Percentiles rank a stretch among this genome's conserved stretches.
Evolutionary conservation across 2,888 invertebrate species (phyloP).

Genomic region (Lasioglossum pauxillum): DNA sequence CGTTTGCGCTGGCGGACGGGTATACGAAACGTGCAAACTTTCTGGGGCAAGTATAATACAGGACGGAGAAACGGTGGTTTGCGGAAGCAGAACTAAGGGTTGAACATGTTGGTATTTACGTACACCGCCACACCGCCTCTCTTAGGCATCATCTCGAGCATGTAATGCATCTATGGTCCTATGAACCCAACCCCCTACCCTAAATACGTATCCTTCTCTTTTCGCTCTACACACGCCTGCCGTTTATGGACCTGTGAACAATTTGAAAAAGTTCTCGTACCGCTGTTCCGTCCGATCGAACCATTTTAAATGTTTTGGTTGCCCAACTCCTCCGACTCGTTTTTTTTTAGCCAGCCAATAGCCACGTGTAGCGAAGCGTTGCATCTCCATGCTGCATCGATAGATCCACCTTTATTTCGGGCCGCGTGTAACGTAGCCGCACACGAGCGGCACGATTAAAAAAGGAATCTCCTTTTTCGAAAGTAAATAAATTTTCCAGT

Average conservation of each 20-base stretch:
- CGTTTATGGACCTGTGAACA: conserved; percentile 60
- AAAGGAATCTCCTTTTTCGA: neutral
- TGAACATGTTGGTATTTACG: conserved; percentile 45
- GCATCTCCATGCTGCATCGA: neutral
- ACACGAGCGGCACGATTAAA: neutral
- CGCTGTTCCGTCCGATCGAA: conserved; percentile 52
- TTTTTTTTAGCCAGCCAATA: conserved; percentile 5
- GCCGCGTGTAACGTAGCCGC: no score
- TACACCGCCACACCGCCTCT: conserved; percentile 52
- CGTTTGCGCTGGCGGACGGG: neutral
- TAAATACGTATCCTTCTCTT: conserved; percentile 43
- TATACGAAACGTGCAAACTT: conserved; percentile 28
- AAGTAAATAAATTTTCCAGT: neutral
- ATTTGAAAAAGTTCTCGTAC: conserved; percentile 57
- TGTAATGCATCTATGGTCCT: conserved; percentile 71
- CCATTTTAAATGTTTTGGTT: conserved; percentile 65
- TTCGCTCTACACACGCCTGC: conserved; percentile 34
- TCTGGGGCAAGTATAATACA: conserved; percentile 25
- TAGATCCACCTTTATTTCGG: neutral
- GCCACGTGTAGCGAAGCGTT: conserved; percentile 24
- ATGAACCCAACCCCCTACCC: conserved; percentile 43
- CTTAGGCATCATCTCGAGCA: conserved; percentile 72
- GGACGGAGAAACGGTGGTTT: conserved; percentile 40
- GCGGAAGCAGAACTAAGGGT: conserved; percentile 47
- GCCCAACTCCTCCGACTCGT: conserved; percentile 5